Evolutionary conservation across 2,888 invertebrate species (phyloP), one percentile per base, ranked within the genome.

Genomic region (Tenthredo amoena): DNA sequence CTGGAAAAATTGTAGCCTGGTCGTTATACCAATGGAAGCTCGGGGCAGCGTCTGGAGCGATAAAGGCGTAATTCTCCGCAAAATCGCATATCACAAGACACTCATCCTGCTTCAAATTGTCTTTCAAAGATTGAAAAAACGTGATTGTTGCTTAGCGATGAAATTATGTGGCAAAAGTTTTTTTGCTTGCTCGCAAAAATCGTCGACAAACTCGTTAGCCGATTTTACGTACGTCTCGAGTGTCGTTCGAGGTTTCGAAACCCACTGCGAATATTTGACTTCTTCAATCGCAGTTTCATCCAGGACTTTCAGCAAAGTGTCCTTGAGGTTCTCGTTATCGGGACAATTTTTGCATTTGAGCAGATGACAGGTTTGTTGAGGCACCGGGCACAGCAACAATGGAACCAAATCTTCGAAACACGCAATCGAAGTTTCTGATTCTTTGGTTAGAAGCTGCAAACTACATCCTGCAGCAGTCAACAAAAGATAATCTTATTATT

Each of bases 11-110:
- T n/a, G 77, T 77, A 31, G 77, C 47, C 55, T 77, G 77, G 21
- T 77, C 50, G 72, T 89, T 89, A 81, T 88, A 87, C 86, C 87
- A 89, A 58, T 89, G 87, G 40, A 88, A 86, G 21, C 86, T 85
- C 31, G 86, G 84, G 34, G 84, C 87, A 21, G 87, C 88, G 81
- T 89, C 76, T 84, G 88, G 88, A 9, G 87, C 65, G 21, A 88
- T 86, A 72, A 88, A 89, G 10, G 47, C 34, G 31, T 77, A 58
- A n/a, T 58, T 58, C 58, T 58, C 58, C 58, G 58, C 7, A n/a
- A 58, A 58, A 58, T 58, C 58, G 34, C 72, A 72, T 31, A 72
- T 72, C 5, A 72, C 37, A 34, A 72, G 21, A n/a, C 37, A 72
- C 40, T 72, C 40, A 21, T 31, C 72, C 21, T 72, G n/a, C 31